Percentiles rank a stretch among this genome's conserved stretches.
Conservation (phyloP, 2,888 invertebrate genomes). For the Amphipyra tragopoginis region DNA sequence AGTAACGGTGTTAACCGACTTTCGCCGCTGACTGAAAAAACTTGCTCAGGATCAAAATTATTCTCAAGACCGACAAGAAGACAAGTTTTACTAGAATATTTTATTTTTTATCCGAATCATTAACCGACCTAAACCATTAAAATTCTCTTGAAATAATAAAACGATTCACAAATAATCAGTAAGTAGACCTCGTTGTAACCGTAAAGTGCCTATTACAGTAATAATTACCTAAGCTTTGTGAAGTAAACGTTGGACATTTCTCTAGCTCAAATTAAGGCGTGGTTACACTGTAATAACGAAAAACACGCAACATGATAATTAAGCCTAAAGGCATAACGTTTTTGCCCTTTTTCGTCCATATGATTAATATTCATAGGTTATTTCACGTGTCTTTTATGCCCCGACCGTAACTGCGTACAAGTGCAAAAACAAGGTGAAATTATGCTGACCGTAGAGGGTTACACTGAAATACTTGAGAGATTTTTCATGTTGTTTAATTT, state of each 20-base stretch:
- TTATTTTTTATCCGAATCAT: too few relatives aligned
- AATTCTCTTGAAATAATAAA: background rate
- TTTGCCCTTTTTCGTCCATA: constrained; percentile 49
- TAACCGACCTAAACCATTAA: background rate
- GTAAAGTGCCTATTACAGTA: constrained; percentile 19
- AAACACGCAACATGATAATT: constrained; percentile 58
- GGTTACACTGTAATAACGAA: constrained; percentile 31
- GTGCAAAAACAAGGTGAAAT: constrained; percentile 44
- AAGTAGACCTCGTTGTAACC: constrained; percentile 9
- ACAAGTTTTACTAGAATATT: too few relatives aligned
- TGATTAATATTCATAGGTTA: constrained; percentile 58
- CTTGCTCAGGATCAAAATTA: too few relatives aligned
- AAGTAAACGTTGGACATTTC: constrained; percentile 16
- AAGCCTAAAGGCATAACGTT: constrained; percentile 42
- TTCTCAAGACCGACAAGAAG: too few relatives aligned
- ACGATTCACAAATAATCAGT: constrained; percentile 1
- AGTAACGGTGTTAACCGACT: too few relatives aligned
- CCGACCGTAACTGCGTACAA: constrained; percentile 27
- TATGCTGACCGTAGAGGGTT: constrained; percentile 24
- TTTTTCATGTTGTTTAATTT: background rate
- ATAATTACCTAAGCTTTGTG: constrained; percentile 23
- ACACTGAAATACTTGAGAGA: background rate
- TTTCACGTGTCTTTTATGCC: constrained; percentile 50
- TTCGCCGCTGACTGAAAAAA: too few relatives aligned
- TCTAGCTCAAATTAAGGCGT: constrained; percentile 32